These are phyloP conservation scores for Heteractis magnifica DNA, from an alignment of 92 coral and sea anemone species.

Conservation along the genomic window DNA sequence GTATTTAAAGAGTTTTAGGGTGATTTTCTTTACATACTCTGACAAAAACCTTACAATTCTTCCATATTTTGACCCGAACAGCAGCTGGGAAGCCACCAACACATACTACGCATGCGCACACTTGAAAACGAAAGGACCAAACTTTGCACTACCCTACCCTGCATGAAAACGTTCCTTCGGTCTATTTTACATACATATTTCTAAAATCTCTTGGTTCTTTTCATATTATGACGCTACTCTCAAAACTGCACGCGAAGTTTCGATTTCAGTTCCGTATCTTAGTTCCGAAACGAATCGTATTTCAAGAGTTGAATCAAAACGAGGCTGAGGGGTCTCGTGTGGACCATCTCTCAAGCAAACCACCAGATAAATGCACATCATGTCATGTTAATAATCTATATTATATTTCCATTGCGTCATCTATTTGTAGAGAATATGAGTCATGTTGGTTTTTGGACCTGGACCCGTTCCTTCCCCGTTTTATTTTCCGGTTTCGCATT, in stretches of 20 bases:
- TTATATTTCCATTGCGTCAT: not conserved
- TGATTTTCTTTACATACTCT: slow-evolving; percentile 11
- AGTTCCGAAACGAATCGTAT: not conserved
- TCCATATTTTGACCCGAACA: slow-evolving; percentile 18
- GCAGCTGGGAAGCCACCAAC: slow-evolving; percentile 43
- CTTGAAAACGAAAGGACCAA: not conserved
- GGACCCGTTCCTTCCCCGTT: not conserved
- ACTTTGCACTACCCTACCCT: slow-evolving; percentile 17
- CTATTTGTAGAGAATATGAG: too few species aligned
- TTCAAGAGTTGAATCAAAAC: not conserved
- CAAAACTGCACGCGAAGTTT: not conserved
- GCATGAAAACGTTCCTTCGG: not conserved
- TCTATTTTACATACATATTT: not conserved
- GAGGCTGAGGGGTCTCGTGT: not conserved
- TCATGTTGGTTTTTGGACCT: too few species aligned
- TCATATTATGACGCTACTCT: not conserved
- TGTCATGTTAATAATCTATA: not conserved
- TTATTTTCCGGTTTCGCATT: not conserved
- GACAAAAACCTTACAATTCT: slow-evolving; percentile 21
- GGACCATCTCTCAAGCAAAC: not conserved
- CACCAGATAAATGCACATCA: not conserved
- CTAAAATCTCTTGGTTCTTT: not conserved
- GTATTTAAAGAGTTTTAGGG: slow-evolving; percentile 6
- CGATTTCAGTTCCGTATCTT: not conserved
- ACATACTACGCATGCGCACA: slow-evolving; percentile 34